Percentiles rank a stretch among this genome's conserved stretches.
phyloP scores from a whole-genome alignment of 92 coral and sea anemone genomes.

The Zoanthus solanderi region DNA sequence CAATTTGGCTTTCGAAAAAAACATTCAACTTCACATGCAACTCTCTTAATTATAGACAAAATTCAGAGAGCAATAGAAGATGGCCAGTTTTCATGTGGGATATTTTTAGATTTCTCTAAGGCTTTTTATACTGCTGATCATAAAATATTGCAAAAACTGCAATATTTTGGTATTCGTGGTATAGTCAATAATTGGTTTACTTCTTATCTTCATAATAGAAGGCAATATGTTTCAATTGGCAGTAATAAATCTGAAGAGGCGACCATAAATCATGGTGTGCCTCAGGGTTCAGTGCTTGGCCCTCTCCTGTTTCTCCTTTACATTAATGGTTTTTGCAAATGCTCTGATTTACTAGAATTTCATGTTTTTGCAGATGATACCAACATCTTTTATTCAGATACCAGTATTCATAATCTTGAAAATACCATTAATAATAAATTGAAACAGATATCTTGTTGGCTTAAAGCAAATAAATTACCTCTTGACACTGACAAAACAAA shows the following conservation, averaged over 20 bases:
- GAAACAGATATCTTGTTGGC: neutral
- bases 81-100: slow-evolving; percentile 32
- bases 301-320: slow-evolving; percentile 2
- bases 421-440: neutral
- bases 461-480: neutral
- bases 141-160: slow-evolving; percentile 28
- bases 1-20: slow-evolving; percentile 51
- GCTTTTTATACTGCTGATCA: slow-evolving; percentile 34
- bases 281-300: slow-evolving; percentile 8
- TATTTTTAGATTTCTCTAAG: slow-evolving; percentile 31
- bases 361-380: neutral
- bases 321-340: neutral
- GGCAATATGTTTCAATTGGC: slow-evolving; percentile 24
- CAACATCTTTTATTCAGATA: no score
- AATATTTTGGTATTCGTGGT: slow-evolving; percentile 24
- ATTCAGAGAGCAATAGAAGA: slow-evolving; percentile 51
- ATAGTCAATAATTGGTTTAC: slow-evolving; percentile 30
- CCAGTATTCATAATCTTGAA: neutral
- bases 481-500: neutral
- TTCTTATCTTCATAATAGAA: slow-evolving; percentile 32
- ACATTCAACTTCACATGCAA: slow-evolving; percentile 47
- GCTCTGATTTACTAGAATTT: neutral
- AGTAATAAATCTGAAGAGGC: neutral
- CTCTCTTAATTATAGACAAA: slow-evolving; percentile 39
- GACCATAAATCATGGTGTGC: no score